A percentile compares a stretch with the other conserved stretches of the same genome.
phyloP scores from a whole-genome alignment of 2,113 vertebrate genomes.

The Felis chaus region DNA sequence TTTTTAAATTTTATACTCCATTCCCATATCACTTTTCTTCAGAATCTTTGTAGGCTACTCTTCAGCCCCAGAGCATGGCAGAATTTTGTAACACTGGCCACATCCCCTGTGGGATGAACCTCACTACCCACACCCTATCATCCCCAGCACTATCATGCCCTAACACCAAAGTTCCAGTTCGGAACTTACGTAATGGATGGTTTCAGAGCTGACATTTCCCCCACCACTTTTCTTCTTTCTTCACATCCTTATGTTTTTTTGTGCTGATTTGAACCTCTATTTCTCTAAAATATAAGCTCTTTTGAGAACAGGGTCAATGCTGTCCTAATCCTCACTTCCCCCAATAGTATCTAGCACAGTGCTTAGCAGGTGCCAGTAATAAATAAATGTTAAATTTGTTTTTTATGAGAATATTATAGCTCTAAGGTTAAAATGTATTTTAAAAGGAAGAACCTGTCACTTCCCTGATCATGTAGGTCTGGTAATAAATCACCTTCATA shows the following conservation, averaged over 20 bases:
- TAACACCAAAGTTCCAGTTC: constrained; percentile 24
- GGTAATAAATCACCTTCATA: neutral
- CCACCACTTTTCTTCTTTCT: constrained; percentile 35
- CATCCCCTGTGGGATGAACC: constrained; percentile 24
- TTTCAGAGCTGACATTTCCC: constrained; percentile 20
- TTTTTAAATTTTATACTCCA: neutral
- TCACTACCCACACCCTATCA: neutral
- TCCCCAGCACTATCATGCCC: neutral
- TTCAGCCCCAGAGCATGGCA: neutral
- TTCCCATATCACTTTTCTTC: neutral
- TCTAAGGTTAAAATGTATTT: constrained; percentile 31
- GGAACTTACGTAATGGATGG: constrained; percentile 34
- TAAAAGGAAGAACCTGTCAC: constrained; percentile 4
- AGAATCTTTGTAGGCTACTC: constrained; percentile 24
- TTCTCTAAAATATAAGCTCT: neutral
- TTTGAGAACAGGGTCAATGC: neutral
- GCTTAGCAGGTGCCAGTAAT: neutral
- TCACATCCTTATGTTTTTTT: constrained; percentile 35
- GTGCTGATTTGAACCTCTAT: constrained; percentile 8
- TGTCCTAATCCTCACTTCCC: neutral
- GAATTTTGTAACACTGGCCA: constrained; percentile 50
- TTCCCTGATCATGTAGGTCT: neutral
- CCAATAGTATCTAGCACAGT: neutral
- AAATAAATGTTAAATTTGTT: neutral
- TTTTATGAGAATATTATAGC: neutral